Conservation (phyloP, 2,113 vertebrate species). For the Leptocoma aspasia region DNA sequence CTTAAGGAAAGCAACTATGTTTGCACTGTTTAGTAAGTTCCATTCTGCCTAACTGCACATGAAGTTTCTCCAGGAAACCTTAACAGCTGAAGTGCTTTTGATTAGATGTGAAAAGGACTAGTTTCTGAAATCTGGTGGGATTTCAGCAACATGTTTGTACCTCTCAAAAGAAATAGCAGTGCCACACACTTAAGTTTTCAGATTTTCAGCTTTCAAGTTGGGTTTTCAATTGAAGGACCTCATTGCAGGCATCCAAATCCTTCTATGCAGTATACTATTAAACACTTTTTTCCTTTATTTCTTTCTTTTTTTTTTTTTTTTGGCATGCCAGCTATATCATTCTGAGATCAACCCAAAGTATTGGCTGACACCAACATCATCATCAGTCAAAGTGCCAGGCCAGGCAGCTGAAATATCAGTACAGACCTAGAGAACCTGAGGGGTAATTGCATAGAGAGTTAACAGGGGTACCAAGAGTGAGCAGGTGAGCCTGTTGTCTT, state of each 20-base stretch:
- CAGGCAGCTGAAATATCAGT: background rate
- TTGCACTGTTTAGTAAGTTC: background rate
- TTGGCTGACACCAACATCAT: background rate
- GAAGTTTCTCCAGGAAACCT: background rate
- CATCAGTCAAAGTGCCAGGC: background rate
- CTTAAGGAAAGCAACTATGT: background rate
- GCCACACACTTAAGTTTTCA: background rate
- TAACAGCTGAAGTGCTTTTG: background rate
- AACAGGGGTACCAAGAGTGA: background rate
- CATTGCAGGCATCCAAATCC: background rate
- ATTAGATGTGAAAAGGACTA: background rate
- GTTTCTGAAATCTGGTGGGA: background rate
- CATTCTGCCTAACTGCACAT: background rate
- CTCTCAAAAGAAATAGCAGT: background rate
- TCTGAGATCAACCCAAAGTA: background rate
- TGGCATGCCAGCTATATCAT: accelerated
- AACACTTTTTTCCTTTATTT: background rate
- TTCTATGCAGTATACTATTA: background rate
- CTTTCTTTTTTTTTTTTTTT: background rate
- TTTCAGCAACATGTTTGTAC: background rate
- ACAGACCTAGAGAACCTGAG: background rate
- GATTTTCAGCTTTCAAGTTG: background rate
- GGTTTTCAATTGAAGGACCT: background rate
- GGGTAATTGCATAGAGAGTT: background rate
- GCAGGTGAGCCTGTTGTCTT: background rate